Percentiles rank a stretch among this genome's conserved stretches.
These are phyloP conservation scores for Hylaeus anthracinus DNA, from an alignment of 1,140 invertebrate genomes.

Conservation along the genomic window DNA sequence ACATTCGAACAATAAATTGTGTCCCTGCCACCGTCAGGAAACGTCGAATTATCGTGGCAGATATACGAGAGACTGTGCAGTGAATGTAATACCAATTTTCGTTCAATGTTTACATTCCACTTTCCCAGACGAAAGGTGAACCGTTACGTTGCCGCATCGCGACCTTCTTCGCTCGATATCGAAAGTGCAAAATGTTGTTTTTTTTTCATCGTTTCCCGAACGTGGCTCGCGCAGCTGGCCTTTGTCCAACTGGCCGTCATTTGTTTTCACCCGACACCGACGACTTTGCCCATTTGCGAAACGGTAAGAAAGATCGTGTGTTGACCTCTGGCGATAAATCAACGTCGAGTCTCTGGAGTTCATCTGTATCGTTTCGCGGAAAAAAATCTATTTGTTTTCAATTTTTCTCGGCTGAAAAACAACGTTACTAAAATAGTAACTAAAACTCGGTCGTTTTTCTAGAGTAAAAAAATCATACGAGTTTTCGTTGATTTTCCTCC, in stretches of 20 bases:
- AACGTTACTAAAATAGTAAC: too few species aligned
- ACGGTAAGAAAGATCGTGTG: slow-evolving; percentile 1
- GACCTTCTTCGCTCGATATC: slow-evolving; percentile 25
- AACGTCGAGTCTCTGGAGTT: not conserved
- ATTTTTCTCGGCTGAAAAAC: not conserved
- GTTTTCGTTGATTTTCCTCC: not conserved
- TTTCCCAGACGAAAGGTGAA: slow-evolving; percentile 34
- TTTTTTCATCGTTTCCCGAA: not conserved
- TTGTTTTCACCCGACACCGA: slow-evolving; percentile 16
- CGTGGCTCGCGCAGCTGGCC: slow-evolving; percentile 2
- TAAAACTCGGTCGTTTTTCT: too few species aligned
- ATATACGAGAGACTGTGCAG: too few species aligned
- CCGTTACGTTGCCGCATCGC: not conserved
- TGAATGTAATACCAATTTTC: too few species aligned
- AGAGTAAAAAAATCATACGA: not conserved
- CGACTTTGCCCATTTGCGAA: slow-evolving; percentile 10
- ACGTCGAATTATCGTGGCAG: too few species aligned
- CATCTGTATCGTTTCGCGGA: not conserved
- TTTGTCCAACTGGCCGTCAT: slow-evolving; percentile 23
- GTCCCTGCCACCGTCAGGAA: too few species aligned
- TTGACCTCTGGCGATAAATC: not conserved
- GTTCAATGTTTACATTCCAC: slow-evolving; percentile 6
- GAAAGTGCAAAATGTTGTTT: slow-evolving; percentile 32
- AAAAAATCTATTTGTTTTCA: not conserved
- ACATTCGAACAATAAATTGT: too few species aligned